These are phyloP conservation scores for Ptychadena robeensis DNA, from an alignment of 2,797 vertebrate species.

Conservation along the genomic window DNA sequence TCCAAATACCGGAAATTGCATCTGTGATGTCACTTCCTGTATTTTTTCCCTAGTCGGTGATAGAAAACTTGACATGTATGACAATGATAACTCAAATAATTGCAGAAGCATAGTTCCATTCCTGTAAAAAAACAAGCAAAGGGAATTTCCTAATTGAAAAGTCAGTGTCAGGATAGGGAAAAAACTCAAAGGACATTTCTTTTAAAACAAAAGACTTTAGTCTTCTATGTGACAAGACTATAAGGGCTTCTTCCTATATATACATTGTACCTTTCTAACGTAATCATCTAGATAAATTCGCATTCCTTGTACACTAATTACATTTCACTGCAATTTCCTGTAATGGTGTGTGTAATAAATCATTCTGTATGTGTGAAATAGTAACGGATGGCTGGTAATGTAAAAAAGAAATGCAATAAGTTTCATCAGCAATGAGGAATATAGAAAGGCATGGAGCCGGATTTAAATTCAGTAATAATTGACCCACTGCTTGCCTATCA, in stretches of 20 bases:
- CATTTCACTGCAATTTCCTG: background rate
- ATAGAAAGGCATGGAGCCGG: background rate
- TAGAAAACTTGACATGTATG: no score
- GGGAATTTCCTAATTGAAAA: constrained; percentile 1
- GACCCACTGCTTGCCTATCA: background rate
- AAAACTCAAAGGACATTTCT: background rate
- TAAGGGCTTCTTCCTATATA: background rate
- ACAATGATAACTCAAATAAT: background rate
- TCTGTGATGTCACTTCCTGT: no score
- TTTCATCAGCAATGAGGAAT: background rate
- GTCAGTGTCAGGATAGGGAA: background rate
- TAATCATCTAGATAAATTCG: background rate
- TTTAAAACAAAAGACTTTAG: background rate
- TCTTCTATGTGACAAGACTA: background rate
- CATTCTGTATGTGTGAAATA: background rate
- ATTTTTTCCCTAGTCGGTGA: no score
- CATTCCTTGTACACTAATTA: background rate
- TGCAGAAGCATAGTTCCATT: background rate
- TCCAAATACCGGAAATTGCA: no score
- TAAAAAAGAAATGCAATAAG: background rate
- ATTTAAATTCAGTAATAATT: background rate
- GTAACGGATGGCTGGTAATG: background rate
- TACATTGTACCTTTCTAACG: background rate
- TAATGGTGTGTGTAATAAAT: background rate
- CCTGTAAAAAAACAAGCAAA: background rate